A percentile compares a stretch with the other conserved stretches of the same genome.
Conservation (phyloP, 2,888 invertebrate species). For the Anagyrus pseudococci region DNA sequence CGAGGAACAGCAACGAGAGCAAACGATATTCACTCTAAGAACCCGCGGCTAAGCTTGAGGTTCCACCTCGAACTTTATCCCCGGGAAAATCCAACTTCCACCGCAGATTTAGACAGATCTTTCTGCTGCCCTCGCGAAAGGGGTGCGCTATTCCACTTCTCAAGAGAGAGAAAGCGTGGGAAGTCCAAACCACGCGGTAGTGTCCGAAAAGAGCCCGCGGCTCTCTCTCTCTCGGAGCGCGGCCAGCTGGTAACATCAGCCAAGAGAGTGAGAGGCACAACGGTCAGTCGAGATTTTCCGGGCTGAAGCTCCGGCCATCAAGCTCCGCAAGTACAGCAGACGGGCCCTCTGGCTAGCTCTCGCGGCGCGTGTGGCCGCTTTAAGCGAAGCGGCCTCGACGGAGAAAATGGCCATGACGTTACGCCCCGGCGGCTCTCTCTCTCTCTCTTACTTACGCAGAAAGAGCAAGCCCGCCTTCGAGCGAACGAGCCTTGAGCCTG, state of each 20-base stretch:
- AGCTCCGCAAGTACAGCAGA: too few species aligned
- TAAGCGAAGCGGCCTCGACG: conserved; percentile 2
- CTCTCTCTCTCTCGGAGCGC: background rate
- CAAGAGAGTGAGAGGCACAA: background rate
- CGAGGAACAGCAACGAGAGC: too few species aligned
- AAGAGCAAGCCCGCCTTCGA: conserved; percentile 43
- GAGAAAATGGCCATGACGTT: conserved; percentile 47
- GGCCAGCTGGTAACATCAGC: background rate
- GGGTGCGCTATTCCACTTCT: too few species aligned
- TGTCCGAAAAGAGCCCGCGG: background rate
- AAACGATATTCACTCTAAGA: too few species aligned
- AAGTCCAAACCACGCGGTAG: background rate
- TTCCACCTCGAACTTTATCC: too few species aligned
- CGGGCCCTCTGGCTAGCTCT: conserved; percentile 38
- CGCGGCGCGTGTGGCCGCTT: conserved; percentile 6
- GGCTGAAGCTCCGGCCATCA: conserved; percentile 34
- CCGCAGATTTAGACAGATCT: background rate
- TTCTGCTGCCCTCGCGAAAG: background rate
- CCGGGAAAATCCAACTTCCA: too few species aligned
- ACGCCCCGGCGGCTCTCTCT: conserved; percentile 40
- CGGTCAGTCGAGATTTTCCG: background rate
- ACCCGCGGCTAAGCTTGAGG: too few species aligned
- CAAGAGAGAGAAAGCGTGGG: background rate
- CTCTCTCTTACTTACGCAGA: too few species aligned
- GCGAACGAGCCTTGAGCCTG: conserved; percentile 2